phyloP scores from a whole-genome alignment of 2,888 invertebrate species.

The Agriopis leucophaearia region DNA sequence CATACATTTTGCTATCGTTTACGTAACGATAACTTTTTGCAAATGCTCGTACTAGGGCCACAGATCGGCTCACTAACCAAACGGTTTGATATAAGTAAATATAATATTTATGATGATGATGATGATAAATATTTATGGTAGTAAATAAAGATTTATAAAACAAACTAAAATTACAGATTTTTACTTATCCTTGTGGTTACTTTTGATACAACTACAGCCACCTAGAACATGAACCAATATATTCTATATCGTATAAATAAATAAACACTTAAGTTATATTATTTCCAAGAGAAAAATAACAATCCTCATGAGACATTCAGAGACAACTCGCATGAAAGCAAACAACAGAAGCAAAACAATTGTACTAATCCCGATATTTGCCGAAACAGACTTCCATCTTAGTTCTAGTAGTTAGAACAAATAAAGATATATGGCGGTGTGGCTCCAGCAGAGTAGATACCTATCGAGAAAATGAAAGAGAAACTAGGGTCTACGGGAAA shows the following conservation, averaged over 20 bases:
- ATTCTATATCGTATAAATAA: not conserved
- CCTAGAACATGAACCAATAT: too few relatives aligned
- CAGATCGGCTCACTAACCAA: too few relatives aligned
- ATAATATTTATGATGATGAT: too few relatives aligned
- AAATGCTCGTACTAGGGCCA: too few relatives aligned
- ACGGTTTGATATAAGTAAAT: too few relatives aligned
- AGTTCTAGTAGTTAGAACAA: constrained; percentile 22
- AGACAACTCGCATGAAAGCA: constrained; percentile 25
- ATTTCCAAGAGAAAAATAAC: constrained; percentile 13
- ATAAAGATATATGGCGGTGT: constrained; percentile 24
- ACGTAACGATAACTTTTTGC: too few relatives aligned
- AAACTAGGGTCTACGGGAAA: not conserved
- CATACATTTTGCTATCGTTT: too few relatives aligned
- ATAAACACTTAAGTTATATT: not conserved
- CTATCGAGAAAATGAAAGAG: not conserved
- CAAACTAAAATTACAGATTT: too few relatives aligned
- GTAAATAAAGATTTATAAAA: too few relatives aligned
- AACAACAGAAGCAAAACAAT: constrained; percentile 26
- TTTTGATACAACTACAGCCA: too few relatives aligned
- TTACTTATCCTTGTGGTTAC: too few relatives aligned
- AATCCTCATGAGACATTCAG: not conserved
- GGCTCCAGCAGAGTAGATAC: not conserved
- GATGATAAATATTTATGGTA: too few relatives aligned
- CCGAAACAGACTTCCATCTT: constrained; percentile 22
- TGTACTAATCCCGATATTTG: constrained; percentile 22